A percentile compares a stretch with the other conserved stretches of the same genome.
phyloP scores from a whole-genome alignment of 2,888 invertebrate genomes.

The Panorpa germanica region DNA sequence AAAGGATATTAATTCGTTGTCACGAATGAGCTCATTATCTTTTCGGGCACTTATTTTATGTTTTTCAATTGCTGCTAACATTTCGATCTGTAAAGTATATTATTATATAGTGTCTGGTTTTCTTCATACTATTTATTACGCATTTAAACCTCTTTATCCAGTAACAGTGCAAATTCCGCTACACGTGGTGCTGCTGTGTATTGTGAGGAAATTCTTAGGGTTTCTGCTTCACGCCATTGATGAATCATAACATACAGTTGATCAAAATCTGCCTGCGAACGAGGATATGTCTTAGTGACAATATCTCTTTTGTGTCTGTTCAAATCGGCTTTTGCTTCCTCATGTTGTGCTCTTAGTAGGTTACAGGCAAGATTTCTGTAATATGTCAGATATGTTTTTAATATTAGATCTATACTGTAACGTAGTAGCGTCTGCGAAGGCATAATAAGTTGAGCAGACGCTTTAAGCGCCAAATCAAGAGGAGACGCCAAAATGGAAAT shows the following conservation, averaged over 20 bases:
- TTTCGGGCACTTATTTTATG: constrained; percentile 39
- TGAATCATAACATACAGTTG: constrained; percentile 38
- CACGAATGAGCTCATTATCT: constrained; percentile 36
- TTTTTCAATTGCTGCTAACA: constrained; percentile 51
- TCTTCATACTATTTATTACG: too few relatives aligned
- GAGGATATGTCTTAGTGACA: constrained; percentile 48
- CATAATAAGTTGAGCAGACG: too few relatives aligned
- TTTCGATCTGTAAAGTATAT: too few relatives aligned
- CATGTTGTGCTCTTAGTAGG: constrained; percentile 32
- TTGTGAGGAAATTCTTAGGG: constrained; percentile 40
- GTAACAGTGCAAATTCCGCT: constrained; percentile 45
- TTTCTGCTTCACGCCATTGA: constrained; percentile 24
- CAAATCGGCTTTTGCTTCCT: constrained; percentile 31
- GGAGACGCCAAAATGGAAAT: too few relatives aligned
- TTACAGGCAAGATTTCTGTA: constrained; percentile 25
- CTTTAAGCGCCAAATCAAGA: too few relatives aligned
- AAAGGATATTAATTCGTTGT: constrained; percentile 40
- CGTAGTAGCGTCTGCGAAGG: neutral
- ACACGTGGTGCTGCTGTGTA: constrained; percentile 49
- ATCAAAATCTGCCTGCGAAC: constrained; percentile 51
- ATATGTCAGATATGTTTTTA: neutral
- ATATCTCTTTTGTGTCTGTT: constrained; percentile 34
- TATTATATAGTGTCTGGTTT: too few relatives aligned
- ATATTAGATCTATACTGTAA: neutral
- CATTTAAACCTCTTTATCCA: constrained; percentile 55